Evolutionary conservation across 2,113 vertebrate species (phyloP).

Genomic region (Drymodes brunneopygia): DNA sequence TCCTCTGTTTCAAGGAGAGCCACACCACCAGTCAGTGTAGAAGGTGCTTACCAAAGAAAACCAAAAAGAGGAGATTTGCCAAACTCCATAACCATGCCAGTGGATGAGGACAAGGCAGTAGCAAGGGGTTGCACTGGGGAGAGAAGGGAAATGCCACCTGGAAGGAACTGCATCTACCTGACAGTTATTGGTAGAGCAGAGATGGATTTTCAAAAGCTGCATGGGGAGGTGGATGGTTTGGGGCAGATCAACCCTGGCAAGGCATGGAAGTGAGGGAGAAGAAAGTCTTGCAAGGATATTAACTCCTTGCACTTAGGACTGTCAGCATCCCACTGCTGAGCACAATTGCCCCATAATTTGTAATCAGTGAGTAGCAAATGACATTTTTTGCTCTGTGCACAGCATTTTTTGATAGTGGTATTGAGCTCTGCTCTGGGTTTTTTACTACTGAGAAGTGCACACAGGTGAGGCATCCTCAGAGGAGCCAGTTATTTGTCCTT

Average conservation of each 20-base stretch:
- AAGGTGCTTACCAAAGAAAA: neutral
- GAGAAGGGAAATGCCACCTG: neutral
- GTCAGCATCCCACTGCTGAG: neutral
- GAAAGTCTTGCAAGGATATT: neutral
- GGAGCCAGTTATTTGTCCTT: conserved; percentile 44
- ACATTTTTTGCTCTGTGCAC: neutral
- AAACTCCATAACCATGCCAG: neutral
- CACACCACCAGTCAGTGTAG: neutral
- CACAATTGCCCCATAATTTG: neutral
- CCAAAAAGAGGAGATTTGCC: neutral
- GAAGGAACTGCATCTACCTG: neutral
- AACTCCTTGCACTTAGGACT: neutral
- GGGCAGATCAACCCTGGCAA: neutral
- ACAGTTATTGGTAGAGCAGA: neutral
- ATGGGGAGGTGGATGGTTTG: neutral
- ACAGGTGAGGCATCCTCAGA: conserved; percentile 38
- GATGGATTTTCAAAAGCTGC: neutral
- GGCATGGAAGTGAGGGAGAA: neutral
- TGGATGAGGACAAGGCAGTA: accelerated
- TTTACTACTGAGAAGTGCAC: neutral
- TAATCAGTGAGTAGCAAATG: neutral
- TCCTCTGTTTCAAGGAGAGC: neutral
- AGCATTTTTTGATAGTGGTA: neutral
- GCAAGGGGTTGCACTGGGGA: neutral
- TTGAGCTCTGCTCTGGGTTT: neutral